Conservation (phyloP, 2,113 vertebrate genomes). For the Urocitellus parryii region DNA sequence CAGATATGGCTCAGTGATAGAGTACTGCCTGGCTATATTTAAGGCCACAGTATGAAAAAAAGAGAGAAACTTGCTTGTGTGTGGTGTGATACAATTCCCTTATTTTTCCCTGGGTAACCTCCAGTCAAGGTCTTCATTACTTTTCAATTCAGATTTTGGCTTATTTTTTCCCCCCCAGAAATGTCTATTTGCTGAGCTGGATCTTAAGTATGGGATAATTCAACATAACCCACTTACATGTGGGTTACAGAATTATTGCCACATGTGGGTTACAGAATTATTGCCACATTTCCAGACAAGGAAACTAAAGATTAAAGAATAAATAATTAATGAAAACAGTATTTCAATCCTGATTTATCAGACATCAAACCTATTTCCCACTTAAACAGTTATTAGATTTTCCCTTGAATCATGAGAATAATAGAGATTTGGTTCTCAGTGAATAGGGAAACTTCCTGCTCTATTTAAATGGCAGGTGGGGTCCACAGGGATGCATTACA, state of each 20-base stretch:
- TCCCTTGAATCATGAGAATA: neutral
- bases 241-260: neutral
- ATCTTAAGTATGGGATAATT: neutral
- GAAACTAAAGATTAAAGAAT: slow-evolving; percentile 8
- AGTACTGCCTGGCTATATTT: neutral
- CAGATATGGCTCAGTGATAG: neutral
- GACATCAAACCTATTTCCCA: neutral
- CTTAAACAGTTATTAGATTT: neutral
- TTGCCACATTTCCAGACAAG: neutral
- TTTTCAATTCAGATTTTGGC: neutral
- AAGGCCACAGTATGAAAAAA: neutral
- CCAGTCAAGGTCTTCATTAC: neutral
- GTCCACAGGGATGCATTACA: neutral
- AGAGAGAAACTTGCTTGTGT: neutral
- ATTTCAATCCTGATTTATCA: neutral
- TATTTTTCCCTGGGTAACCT: neutral
- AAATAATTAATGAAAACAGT: neutral
- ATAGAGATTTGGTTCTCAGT: neutral
- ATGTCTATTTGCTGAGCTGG: neutral
- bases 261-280: neutral
- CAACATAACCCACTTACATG: neutral
- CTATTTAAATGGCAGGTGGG: neutral
- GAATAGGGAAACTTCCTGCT: neutral
- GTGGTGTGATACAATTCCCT: neutral
- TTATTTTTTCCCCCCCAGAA: neutral